A percentile compares a stretch with the other conserved stretches of the same genome.
Conservation (phyloP, 2,113 vertebrate genomes). For the Melanotaenia duboulayi region DNA sequence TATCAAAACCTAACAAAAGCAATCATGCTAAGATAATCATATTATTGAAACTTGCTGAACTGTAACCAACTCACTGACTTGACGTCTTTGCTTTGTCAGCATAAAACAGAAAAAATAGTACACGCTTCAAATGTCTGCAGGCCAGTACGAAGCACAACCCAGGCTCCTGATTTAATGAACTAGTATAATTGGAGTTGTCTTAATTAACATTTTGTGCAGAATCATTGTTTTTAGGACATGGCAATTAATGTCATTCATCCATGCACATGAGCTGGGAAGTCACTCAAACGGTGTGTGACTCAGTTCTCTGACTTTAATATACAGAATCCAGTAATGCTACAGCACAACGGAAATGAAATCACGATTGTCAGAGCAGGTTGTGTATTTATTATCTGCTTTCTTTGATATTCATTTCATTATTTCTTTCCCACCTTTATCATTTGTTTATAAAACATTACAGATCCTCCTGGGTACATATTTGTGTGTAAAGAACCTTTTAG, state of each 20-base stretch:
- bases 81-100: conserved; percentile 5
- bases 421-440: neutral
- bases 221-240: neutral
- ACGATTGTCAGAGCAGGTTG: no score
- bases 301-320: neutral
- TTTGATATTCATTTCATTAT: neutral
- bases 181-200: conserved; percentile 1
- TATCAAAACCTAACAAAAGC: neutral
- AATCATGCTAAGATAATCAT: neutral
- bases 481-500: no score
- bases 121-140: conserved; percentile 1
- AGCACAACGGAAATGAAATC: no score
- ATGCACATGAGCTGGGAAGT: neutral
- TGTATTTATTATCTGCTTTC: neutral
- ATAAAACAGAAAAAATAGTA: conserved; percentile 5
- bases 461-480: neutral
- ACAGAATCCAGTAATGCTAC: neutral
- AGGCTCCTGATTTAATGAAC: conserved; percentile 1
- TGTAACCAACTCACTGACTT: neutral
- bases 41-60: neutral
- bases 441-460: neutral
- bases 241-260: neutral
- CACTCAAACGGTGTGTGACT: neutral
- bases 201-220: conserved; percentile 25
- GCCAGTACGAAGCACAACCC: conserved; percentile 7